These are phyloP conservation scores for Lepus timidus DNA, from an alignment of 2,113 vertebrate genomes.

Conservation along the genomic window DNA sequence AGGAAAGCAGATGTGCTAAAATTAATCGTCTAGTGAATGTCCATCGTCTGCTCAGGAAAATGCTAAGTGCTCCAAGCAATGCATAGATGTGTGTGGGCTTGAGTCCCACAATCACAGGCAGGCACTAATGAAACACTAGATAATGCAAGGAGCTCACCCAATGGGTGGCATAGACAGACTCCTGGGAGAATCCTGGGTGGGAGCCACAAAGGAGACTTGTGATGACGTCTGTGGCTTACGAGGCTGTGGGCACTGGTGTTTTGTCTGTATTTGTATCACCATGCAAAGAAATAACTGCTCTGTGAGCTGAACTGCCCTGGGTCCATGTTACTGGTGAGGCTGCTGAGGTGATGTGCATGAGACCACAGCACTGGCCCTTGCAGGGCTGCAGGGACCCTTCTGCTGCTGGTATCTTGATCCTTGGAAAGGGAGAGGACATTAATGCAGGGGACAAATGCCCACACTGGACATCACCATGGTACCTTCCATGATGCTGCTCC, in stretches of 20 bases:
- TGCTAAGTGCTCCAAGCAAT: neutral
- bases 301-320: neutral
- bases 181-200: no score
- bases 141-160: neutral
- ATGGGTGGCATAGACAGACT: neutral
- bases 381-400: neutral
- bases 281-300: neutral
- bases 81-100: neutral
- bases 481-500: neutral
- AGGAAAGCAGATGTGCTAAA: neutral
- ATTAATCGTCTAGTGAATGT: neutral
- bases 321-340: neutral
- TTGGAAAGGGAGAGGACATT: neutral
- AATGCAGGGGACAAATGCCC: no score
- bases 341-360: fast-evolving
- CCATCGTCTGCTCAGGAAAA: neutral
- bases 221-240: fast-evolving
- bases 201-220: neutral
- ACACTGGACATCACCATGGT: neutral
- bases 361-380: neutral
- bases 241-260: neutral
- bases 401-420: neutral
- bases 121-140: neutral
- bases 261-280: neutral
- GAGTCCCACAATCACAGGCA: neutral